Percentiles rank a stretch among this genome's conserved stretches.
These are phyloP conservation scores for Perizoma flavofasciatum DNA, from an alignment of 2,888 invertebrate species.

Conservation along the genomic window DNA sequence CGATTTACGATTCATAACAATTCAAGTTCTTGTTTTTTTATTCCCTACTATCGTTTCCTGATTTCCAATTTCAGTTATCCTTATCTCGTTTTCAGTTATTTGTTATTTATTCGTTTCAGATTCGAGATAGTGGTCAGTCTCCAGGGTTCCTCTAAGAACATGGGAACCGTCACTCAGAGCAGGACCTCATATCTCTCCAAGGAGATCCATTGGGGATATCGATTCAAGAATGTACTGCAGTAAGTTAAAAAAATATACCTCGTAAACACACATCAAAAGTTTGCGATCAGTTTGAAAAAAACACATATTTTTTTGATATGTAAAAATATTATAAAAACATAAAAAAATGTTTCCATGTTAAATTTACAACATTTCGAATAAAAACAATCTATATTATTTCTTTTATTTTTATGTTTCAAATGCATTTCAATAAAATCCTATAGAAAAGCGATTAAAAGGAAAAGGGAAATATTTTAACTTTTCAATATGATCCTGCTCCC, in stretches of 20 bases:
- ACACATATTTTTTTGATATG: too few relatives aligned
- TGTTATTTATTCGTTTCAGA: conserved; percentile 60
- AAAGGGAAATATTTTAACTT: too few relatives aligned
- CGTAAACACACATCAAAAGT: too few relatives aligned
- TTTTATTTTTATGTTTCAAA: too few relatives aligned
- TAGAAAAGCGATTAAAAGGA: too few relatives aligned
- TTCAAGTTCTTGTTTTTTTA: not conserved
- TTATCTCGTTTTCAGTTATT: not conserved
- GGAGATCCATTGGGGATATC: conserved; percentile 93
- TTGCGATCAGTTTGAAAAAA: too few relatives aligned
- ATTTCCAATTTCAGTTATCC: not conserved
- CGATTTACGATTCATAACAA: not conserved
- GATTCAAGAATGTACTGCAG: conserved; percentile 88
- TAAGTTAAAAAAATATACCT: conserved; percentile 49
- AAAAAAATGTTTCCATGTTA: too few relatives aligned
- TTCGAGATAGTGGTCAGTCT: conserved; percentile 93
- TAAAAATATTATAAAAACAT: too few relatives aligned
- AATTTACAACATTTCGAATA: too few relatives aligned
- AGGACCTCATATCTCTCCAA: conserved; percentile 90
- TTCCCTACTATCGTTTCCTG: not conserved
- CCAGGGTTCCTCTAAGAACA: conserved; percentile 91
- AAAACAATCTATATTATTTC: too few relatives aligned
- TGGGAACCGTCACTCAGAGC: conserved; percentile 88
- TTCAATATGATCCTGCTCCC: too few relatives aligned
- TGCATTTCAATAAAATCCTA: too few relatives aligned